A percentile compares a stretch with the other conserved stretches of the same genome.
These are phyloP conservation scores for Drosophila flavopinicola DNA, from an alignment of 2,888 invertebrate genomes.

Conservation along the genomic window DNA sequence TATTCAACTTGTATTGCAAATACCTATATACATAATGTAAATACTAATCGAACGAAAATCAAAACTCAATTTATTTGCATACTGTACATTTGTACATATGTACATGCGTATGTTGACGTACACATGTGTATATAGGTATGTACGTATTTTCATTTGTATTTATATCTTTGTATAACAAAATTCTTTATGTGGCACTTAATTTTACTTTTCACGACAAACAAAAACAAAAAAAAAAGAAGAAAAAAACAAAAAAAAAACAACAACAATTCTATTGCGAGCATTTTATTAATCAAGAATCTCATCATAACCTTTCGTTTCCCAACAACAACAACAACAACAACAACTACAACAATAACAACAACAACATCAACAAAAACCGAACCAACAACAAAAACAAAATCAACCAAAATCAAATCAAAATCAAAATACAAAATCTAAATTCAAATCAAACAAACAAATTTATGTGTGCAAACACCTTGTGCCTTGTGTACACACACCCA, in stretches of 20 bases:
- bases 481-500: conserved; percentile 63
- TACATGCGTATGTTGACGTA: conserved; percentile 36
- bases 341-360: conserved; percentile 30
- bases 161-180: conserved; percentile 56
- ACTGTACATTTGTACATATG: conserved; percentile 24
- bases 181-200: conserved; percentile 65
- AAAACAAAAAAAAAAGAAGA: conserved; percentile 39
- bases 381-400: conserved; percentile 60
- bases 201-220: conserved; percentile 53
- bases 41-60: background rate
- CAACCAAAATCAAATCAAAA: conserved; percentile 40
- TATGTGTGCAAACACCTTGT: conserved; percentile 23
- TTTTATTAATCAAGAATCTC: conserved; percentile 76
- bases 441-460: conserved; percentile 42
- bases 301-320: conserved; percentile 78
- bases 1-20: conserved; percentile 31
- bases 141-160: conserved; percentile 46
- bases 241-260: conserved; percentile 19
- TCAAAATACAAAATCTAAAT: conserved; percentile 37
- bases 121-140: conserved; percentile 28
- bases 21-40: conserved; percentile 25
- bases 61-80: background rate
- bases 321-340: conserved; percentile 51
- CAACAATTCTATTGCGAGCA: conserved; percentile 56
- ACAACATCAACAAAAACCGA: conserved; percentile 33